phyloP scores from a whole-genome alignment of 2,113 vertebrate species.

The Pimephales promelas region DNA sequence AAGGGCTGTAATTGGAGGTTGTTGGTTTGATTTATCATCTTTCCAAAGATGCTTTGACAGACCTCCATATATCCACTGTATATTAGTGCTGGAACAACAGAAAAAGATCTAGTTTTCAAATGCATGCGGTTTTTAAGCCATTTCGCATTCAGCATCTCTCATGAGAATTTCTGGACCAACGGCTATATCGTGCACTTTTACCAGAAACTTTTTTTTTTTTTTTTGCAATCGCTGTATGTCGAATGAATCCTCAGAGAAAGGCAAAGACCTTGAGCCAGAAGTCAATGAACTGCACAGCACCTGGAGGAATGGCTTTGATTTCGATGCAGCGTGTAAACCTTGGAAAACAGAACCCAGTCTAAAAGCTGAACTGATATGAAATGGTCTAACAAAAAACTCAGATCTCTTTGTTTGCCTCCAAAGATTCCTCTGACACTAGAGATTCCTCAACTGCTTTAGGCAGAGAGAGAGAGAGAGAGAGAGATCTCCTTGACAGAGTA shows the following conservation, averaged over 20 bases:
- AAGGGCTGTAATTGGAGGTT: not conserved
- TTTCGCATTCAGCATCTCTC: not conserved
- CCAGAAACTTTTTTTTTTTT: conserved; percentile 1
- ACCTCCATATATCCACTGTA: conserved; percentile 1
- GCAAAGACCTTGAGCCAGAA: conserved; percentile 10
- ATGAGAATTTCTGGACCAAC: conserved; percentile 6
- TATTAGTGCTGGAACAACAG: conserved; percentile 10
- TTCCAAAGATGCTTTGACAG: conserved; percentile 6
- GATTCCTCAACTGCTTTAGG: conserved; percentile 14
- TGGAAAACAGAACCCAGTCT: conserved; percentile 17
- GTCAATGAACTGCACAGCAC: conserved; percentile 26
- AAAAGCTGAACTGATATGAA: not conserved
- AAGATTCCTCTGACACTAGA: not conserved
- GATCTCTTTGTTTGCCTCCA: conserved; percentile 36
- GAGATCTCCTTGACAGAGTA: not conserved
- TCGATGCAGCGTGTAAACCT: conserved; percentile 41
- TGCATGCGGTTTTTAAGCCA: not conserved
- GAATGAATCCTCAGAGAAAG: conserved; percentile 4
- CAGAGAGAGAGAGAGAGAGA: conserved; percentile 2
- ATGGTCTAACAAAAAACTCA: conserved; percentile 4
- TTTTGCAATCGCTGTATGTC: not conserved
- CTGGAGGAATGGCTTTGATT: conserved; percentile 20
- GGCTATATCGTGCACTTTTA: not conserved
- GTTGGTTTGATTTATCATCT: not conserved
- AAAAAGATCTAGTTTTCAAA: not conserved